Base-by-base conservation (phyloP, 1,140 invertebrate species). In the Notospermus geniculatus region DNA sequence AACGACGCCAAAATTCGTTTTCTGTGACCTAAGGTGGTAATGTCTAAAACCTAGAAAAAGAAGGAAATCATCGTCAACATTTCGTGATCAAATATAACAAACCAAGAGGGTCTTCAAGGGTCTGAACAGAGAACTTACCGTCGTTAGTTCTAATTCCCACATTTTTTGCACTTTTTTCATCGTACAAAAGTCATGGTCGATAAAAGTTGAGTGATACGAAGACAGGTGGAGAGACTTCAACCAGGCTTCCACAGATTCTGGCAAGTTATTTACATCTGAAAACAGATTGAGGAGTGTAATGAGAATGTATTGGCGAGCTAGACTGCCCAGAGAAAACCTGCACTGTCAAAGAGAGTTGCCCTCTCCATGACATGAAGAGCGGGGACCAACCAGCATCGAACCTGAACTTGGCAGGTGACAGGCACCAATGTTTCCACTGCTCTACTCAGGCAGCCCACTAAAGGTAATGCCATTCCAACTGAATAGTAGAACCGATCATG, bases 101-200 rank as follows among this genome's bases (percentile, higher is more conserved):
- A 43, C 11, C 39, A 43, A 43, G 11, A 43, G 11, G 19, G 39
- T 13, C 11, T 43, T 13, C 11, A 19, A 19, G 39, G 19, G 5
- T 39, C 39, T 11, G 2, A 39, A 53, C 11, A 32, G 23, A n/a
- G 29, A 36, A 67, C 70, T 71, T 63, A 76, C 74, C 53, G 71
- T 74, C 59, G 90, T 91, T 63, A 97, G 78, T 75, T 97, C 94
- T n/a, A 95, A 89, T 78, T 96, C 93, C 93, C 92, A 97, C 19
- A 96, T 89, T 45, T 90, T 81, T 43, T 69, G 86, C 0, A 97
- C 90, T 58, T 92, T 86, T 39, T 93, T 90, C 88, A 97, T 94
- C 71, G 94, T 92, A 19, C 88, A 89, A 81, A 95, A 96, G 39
- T 94, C 85, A 81, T 97, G 91, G 73, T 91, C 91, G 60, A 87